These are phyloP conservation scores for Rhabdomys pumilio DNA, from an alignment of 2,797 vertebrate genomes.

Conservation along the genomic window DNA sequence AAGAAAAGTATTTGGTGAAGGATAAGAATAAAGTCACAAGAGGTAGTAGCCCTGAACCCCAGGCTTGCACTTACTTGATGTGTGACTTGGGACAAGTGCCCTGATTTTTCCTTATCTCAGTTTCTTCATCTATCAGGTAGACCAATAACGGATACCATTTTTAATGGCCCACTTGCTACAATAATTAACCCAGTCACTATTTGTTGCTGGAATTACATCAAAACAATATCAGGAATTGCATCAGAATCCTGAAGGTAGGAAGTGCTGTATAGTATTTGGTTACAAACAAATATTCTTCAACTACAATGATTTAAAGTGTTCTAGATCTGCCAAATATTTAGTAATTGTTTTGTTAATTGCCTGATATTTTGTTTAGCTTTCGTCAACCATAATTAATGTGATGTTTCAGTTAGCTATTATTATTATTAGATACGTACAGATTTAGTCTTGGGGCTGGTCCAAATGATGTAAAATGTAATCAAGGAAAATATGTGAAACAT, in stretches of 20 bases:
- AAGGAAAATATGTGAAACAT: conserved; percentile 52
- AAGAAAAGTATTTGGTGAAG: conserved; percentile 34
- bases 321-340: conserved; percentile 21
- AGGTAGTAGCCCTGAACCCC: not conserved
- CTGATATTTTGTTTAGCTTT: conserved; percentile 41
- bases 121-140: conserved; percentile 28
- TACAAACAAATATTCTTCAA: conserved; percentile 3
- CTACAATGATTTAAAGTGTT: not conserved
- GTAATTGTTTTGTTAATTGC: not conserved
- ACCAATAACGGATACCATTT: not conserved
- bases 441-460: not conserved
- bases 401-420: conserved; percentile 41
- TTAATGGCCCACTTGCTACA: not conserved
- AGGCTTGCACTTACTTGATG: not conserved
- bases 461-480: conserved; percentile 54
- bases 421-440: not conserved
- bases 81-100: not conserved
- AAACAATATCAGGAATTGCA: conserved; percentile 7
- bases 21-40: not conserved
- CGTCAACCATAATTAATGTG: conserved; percentile 22
- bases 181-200: not conserved
- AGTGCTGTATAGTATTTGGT: not conserved
- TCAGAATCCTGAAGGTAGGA: not conserved
- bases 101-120: not conserved
- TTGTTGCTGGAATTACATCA: conserved; percentile 9